phyloP scores from a whole-genome alignment of 2,113 vertebrate species.

The Eubucco bourcierii region DNA sequence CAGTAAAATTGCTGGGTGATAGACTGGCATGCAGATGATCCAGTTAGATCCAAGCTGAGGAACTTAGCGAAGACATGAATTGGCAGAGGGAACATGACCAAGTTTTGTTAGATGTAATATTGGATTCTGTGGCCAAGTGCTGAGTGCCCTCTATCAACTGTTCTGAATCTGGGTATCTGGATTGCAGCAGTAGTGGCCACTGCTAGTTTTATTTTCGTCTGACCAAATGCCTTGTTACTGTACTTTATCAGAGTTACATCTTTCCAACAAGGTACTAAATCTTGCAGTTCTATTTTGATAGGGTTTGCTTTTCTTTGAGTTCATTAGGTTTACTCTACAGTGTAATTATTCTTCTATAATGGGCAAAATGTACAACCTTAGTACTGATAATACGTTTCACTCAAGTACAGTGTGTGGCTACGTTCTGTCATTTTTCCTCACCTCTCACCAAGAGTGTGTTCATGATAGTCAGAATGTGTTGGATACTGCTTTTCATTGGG shows the following conservation, averaged over 20 bases:
- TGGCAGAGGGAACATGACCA: neutral
- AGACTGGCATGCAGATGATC: neutral
- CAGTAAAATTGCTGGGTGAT: neutral
- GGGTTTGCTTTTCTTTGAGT: neutral
- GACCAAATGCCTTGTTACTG: neutral
- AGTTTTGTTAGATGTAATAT: neutral
- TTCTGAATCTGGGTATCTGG: neutral
- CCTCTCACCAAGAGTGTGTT: neutral
- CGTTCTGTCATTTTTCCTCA: neutral
- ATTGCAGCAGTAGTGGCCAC: neutral
- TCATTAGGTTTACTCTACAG: neutral
- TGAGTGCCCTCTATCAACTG: neutral
- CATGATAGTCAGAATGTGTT: neutral
- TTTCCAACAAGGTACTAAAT: neutral
- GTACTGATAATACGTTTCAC: neutral
- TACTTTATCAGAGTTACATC: neutral
- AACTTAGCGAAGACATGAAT: rapidly evolving
- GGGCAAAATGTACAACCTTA: neutral
- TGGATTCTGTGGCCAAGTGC: neutral
- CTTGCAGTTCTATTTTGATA: neutral
- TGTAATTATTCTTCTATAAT: neutral
- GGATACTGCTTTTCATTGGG: neutral
- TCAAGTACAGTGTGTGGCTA: neutral
- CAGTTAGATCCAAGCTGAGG: neutral
- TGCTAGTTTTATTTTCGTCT: neutral